A percentile compares a stretch with the other conserved stretches of the same genome.
Conservation (phyloP, 2,113 vertebrate species). For the Phainopepla nitens region DNA sequence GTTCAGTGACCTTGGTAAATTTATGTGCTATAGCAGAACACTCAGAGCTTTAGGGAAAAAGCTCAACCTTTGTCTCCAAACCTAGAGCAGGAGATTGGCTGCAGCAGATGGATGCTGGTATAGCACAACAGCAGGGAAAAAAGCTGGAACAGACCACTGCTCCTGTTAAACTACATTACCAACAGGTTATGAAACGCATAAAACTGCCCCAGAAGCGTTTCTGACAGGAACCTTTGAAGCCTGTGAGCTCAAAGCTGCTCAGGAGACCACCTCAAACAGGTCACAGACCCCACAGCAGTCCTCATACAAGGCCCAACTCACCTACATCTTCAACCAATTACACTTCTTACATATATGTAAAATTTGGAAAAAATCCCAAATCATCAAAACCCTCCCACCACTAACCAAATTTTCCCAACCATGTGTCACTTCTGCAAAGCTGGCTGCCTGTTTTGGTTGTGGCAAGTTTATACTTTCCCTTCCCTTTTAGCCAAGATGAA, state of each 20-base stretch:
- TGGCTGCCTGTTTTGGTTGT: accelerated
- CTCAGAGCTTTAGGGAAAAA: background rate
- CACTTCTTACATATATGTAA: accelerated
- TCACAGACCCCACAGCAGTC: background rate
- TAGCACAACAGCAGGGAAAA: background rate
- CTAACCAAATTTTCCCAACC: background rate
- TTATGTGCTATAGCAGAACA: conserved; percentile 16
- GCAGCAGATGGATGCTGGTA: background rate
- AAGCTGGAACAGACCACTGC: background rate
- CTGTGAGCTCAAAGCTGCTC: background rate
- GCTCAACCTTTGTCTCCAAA: conserved; percentile 8
- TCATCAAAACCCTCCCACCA: background rate
- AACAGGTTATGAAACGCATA: background rate
- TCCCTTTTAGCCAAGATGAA: background rate
- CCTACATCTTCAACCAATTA: background rate
- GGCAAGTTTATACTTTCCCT: background rate
- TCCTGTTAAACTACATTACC: background rate
- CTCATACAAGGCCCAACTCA: background rate
- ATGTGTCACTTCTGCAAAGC: background rate
- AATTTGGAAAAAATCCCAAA: background rate
- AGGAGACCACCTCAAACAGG: background rate
- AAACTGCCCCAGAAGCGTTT: background rate
- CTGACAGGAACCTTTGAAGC: background rate
- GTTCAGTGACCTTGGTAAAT: conserved; percentile 66
- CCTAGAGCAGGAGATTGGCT: background rate